These are phyloP conservation scores for Papilio gigon DNA, from an alignment of 2,888 invertebrate species.

Conservation along the genomic window DNA sequence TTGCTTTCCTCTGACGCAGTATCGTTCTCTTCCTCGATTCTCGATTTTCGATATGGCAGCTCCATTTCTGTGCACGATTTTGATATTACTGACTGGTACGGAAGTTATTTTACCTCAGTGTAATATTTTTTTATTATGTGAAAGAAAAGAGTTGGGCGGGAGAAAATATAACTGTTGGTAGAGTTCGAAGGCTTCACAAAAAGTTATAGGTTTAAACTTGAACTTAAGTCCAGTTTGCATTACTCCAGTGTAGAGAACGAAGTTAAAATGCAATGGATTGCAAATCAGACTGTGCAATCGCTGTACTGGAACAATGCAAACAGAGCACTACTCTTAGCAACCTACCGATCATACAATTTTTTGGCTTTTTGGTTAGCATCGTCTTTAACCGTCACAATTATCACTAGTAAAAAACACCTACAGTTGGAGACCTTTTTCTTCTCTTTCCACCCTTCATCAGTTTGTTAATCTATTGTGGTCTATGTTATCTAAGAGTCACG, in stretches of 20 bases:
- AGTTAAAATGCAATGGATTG: too few relatives aligned
- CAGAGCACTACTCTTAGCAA: too few relatives aligned
- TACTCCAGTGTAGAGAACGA: too few relatives aligned
- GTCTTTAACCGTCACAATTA: too few relatives aligned
- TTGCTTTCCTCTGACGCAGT: conserved; percentile 72
- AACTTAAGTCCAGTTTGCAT: too few relatives aligned
- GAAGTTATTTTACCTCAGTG: not conserved
- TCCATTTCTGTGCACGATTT: conserved; percentile 81
- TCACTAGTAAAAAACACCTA: too few relatives aligned
- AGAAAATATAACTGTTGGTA: not conserved
- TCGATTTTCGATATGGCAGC: conserved; percentile 80
- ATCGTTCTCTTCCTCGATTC: conserved; percentile 74
- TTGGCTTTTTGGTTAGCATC: not conserved
- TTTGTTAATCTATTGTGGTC: not conserved
- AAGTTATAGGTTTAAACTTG: too few relatives aligned
- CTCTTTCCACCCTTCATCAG: not conserved
- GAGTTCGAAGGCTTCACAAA: not conserved
- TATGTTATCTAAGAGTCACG: not conserved
- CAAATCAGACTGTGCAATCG: too few relatives aligned
- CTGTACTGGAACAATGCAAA: too few relatives aligned
- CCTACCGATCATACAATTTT: not conserved
- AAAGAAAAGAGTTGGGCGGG: too few relatives aligned
- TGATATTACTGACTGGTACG: not conserved
- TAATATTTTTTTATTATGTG: not conserved
- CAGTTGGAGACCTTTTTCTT: too few relatives aligned